Base-by-base conservation (phyloP, 2,888 invertebrate species). In the Uloborus plumipes region DNA sequence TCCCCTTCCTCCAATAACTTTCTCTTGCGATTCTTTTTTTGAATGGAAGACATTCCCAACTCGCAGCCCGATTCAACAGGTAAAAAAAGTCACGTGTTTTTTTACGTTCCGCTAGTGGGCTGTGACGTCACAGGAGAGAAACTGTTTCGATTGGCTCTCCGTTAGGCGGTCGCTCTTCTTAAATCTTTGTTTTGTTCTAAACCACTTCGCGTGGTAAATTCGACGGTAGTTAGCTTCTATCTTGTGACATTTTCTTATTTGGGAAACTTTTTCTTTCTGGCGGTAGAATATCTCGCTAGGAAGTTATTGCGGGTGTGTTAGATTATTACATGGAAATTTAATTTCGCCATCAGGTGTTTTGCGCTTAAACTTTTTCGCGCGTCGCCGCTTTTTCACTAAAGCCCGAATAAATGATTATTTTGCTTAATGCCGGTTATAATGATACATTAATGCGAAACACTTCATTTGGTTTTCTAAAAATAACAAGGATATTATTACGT, bases 11-110 rank as follows among this genome's bases (percentile, higher is more conserved):
- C 53, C 53, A 61, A 66, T 72, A 79, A 79, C 72, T 72, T 72
- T 79, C 71, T 59, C 72, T 62, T 47, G 64, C 71, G 77, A 71
- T 71, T 64, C 77, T 78, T 71, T 76, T 71, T 71, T 39, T 39
- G 77, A 78, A 78, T 62, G 62, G 70, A 58, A 61, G 77, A 71
- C 77, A 78, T 78, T 50, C 69, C 69, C 62, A 64, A 62, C 53
- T 47, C 58, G 51, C 65, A 53, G 70, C 62, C n/a, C 62, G 55
- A 77, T 77, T 77, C 70, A 78, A 78, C 77, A 78, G 77, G 77
- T 78, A 78, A 65, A 31, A 65, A 31, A 55, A 58, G 65, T 65
- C 77, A 65, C 77, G 77, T 70, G 72, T 72, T 66, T 39, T n/a
- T 50, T 31, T 49, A 58, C 72, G 79, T 66, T 79, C 79, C 79